Evolutionary conservation across 1,140 invertebrate species (phyloP).

Genomic region (Daktulosphaira vitifoliae): DNA sequence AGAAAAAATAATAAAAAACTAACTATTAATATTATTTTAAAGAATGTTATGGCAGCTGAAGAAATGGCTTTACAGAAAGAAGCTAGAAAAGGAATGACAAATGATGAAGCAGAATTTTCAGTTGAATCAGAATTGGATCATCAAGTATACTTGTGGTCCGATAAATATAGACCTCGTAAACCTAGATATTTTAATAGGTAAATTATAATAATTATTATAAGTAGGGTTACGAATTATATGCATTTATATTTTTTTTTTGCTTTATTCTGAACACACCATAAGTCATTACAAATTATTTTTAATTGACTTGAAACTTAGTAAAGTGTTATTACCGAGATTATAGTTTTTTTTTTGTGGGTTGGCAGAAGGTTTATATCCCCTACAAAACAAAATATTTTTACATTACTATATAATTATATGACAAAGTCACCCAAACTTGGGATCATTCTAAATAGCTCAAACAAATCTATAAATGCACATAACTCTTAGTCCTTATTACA

Average conservation of each 20-base stretch:
- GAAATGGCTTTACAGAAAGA: constrained; percentile 60
- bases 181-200: constrained; percentile 92
- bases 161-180: constrained; percentile 95
- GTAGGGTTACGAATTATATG: too few species aligned
- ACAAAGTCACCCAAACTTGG: too few species aligned
- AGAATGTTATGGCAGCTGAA: constrained; percentile 50
- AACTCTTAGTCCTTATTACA: neutral
- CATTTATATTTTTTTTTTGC: neutral
- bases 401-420: too few species aligned
- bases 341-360: too few species aligned
- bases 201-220: neutral
- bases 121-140: constrained; percentile 79
- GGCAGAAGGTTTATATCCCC: too few species aligned
- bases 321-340: neutral
- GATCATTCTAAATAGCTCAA: too few species aligned
- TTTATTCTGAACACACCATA: neutral
- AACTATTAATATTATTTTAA: too few species aligned
- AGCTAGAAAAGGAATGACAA: constrained; percentile 79
- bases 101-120: constrained; percentile 85
- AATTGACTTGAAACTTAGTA: too few species aligned
- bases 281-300: neutral
- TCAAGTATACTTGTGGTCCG: constrained; percentile 90
- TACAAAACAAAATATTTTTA: too few species aligned
- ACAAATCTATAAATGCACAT: neutral
- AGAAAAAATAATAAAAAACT: too few species aligned